Conservation (phyloP, 2,888 invertebrate species). For the Drosophila rellima region DNA sequence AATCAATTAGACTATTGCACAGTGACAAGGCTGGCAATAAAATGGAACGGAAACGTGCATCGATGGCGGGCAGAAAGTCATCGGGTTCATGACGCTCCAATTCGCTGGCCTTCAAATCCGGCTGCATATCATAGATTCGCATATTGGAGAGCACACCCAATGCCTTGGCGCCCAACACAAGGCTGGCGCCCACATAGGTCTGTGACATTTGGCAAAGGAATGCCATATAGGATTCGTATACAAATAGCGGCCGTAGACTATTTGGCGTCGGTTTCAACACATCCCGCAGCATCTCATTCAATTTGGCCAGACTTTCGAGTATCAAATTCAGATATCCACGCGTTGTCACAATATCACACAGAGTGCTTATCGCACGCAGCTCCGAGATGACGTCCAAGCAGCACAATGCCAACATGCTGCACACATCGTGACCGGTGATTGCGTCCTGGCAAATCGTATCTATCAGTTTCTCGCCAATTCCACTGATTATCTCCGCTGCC, state of each 20-base stretch:
- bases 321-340: slow-evolving; percentile 92
- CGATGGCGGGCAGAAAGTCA: slow-evolving; percentile 88
- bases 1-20: slow-evolving; percentile 92
- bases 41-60: slow-evolving; percentile 92
- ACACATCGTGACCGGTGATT: slow-evolving; percentile 95
- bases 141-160: slow-evolving; percentile 89
- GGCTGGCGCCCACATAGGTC: slow-evolving; percentile 89
- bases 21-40: slow-evolving; percentile 93
- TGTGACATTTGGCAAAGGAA: slow-evolving; percentile 90
- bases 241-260: slow-evolving; percentile 91
- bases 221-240: slow-evolving; percentile 95
- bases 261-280: slow-evolving; percentile 89
- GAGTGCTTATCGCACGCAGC: slow-evolving; percentile 90
- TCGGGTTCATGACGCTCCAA: slow-evolving; percentile 69
- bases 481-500: slow-evolving; percentile 88
- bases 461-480: slow-evolving; percentile 93
- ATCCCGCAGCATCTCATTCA: slow-evolving; percentile 89
- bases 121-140: slow-evolving; percentile 90
- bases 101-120: slow-evolving; percentile 87
- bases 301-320: slow-evolving; percentile 92
- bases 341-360: slow-evolving; percentile 88
- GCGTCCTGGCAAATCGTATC: slow-evolving; percentile 94
- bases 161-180: slow-evolving; percentile 88
- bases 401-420: slow-evolving; percentile 94
- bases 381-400: slow-evolving; percentile 92